phyloP scores from a whole-genome alignment of 2,797 vertebrate species.

The Crypturellus tataupa region DNA sequence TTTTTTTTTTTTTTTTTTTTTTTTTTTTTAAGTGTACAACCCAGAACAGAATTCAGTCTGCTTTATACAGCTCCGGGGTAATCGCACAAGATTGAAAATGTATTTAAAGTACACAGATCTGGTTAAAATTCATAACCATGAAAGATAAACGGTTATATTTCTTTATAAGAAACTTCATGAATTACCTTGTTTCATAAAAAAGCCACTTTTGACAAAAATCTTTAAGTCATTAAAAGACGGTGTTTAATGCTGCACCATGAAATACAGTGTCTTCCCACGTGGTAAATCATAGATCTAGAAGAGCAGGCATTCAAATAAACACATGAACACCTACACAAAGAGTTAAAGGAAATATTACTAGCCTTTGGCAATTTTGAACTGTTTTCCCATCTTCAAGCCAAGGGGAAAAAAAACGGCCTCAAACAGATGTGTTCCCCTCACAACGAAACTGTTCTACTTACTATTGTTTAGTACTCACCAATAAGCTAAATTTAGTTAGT shows the following conservation, averaged over 20 bases:
- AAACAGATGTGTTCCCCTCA: neutral
- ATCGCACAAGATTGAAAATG: neutral
- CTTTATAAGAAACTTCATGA: neutral
- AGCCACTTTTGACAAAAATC: neutral
- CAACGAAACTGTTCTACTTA: neutral
- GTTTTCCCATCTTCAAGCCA: neutral
- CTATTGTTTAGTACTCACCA: neutral
- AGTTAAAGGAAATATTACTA: neutral
- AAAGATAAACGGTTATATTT: neutral
- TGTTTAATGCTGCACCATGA: neutral
- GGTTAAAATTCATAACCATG: neutral
- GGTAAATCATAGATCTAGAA: neutral
- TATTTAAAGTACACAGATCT: neutral
- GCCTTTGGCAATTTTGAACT: neutral
- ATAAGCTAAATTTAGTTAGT: neutral
- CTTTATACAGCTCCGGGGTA: neutral
- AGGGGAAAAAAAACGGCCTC: accelerated
- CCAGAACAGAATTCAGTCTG: neutral
- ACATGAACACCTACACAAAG: neutral
- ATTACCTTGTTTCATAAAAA: neutral
- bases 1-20: accelerated
- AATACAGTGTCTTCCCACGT: neutral
- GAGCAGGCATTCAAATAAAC: neutral
- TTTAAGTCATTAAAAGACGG: neutral
- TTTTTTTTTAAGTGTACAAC: neutral